Conservation (phyloP, 2,113 vertebrate genomes). For the Otus sunia region DNA sequence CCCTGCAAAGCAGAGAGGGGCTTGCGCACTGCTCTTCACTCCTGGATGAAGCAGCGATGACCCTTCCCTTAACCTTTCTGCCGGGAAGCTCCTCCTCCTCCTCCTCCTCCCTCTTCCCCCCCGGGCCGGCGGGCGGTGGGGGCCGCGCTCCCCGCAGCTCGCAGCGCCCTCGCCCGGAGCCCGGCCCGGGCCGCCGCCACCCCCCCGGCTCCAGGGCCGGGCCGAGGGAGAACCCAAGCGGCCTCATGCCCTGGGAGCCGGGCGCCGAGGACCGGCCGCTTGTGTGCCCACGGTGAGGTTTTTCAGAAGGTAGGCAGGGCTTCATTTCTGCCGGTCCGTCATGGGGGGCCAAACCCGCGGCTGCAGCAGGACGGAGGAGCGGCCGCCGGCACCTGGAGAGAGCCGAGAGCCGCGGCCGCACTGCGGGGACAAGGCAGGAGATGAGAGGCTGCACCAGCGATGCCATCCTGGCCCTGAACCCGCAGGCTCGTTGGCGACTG, state of each 20-base stretch:
- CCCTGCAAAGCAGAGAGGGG: not conserved
- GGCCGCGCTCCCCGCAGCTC: no score
- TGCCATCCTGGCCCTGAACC: not conserved
- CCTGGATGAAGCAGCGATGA: not conserved
- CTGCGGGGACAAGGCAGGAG: not conserved
- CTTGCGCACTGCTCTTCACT: rapidly evolving
- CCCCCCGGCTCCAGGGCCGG: not conserved
- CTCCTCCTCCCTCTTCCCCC: no score
- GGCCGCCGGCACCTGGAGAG: not conserved
- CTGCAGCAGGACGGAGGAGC: rapidly evolving
- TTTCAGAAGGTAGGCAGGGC: no score
- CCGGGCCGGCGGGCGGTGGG: no score
- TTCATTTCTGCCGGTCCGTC: rapidly evolving
- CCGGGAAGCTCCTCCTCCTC: not conserved
- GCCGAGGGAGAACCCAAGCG: not conserved
- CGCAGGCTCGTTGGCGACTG: rapidly evolving
- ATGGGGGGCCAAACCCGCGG: rapidly evolving
- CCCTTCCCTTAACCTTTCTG: not conserved
- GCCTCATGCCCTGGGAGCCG: no score
- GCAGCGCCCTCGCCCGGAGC: not conserved
- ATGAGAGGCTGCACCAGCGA: rapidly evolving
- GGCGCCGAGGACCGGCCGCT: not conserved
- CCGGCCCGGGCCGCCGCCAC: not conserved
- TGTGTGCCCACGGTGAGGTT: no score
- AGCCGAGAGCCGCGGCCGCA: not conserved